A percentile compares a stretch with the other conserved stretches of the same genome.
These are phyloP conservation scores for Ectemnius continuus DNA, from an alignment of 2,888 invertebrate genomes.

Conservation along the genomic window DNA sequence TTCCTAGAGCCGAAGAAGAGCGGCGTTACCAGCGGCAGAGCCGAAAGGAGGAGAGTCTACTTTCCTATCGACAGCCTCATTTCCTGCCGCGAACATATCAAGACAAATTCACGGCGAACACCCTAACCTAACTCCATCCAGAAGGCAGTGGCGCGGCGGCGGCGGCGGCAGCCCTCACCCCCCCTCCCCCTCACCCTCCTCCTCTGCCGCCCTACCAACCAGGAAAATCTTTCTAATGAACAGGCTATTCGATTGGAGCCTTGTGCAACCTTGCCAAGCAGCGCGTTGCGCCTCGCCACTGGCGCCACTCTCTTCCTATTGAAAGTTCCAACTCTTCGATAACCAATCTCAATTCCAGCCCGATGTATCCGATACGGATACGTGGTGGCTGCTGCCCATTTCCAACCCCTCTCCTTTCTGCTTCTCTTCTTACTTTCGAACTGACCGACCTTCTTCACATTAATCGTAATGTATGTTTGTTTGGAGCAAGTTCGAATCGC, in stretches of 20 bases:
- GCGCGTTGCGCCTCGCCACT: slow-evolving; percentile 31
- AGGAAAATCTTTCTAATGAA: slow-evolving; percentile 70
- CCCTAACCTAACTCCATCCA: slow-evolving; percentile 9
- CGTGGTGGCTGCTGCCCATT: slow-evolving; percentile 31
- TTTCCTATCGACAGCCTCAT: slow-evolving; percentile 70
- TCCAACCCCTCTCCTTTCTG: slow-evolving; percentile 8
- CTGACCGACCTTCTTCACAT: neutral
- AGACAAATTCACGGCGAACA: slow-evolving; percentile 68
- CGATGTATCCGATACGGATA: slow-evolving; percentile 51
- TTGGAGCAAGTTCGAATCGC: neutral
- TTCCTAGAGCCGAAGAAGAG: slow-evolving; percentile 18
- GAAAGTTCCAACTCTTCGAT: slow-evolving; percentile 53
- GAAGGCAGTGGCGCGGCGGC: slow-evolving; percentile 17
- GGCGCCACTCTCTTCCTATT: slow-evolving; percentile 37
- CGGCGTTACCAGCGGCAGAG: slow-evolving; percentile 30
- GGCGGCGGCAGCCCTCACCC: slow-evolving; percentile 30
- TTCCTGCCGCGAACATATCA: slow-evolving; percentile 69
- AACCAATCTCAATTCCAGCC: slow-evolving; percentile 65
- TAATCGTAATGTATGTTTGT: slow-evolving; percentile 6
- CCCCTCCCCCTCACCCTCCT: no score
- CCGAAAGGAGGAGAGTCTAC: slow-evolving; percentile 32
- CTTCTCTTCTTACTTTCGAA: neutral
- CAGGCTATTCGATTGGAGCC: slow-evolving; percentile 68
- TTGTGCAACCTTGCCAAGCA: slow-evolving; percentile 31
- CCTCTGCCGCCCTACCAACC: slow-evolving; percentile 46